Base-by-base conservation (phyloP, 2,113 vertebrate species). In the Leuciscus idus region DNA sequence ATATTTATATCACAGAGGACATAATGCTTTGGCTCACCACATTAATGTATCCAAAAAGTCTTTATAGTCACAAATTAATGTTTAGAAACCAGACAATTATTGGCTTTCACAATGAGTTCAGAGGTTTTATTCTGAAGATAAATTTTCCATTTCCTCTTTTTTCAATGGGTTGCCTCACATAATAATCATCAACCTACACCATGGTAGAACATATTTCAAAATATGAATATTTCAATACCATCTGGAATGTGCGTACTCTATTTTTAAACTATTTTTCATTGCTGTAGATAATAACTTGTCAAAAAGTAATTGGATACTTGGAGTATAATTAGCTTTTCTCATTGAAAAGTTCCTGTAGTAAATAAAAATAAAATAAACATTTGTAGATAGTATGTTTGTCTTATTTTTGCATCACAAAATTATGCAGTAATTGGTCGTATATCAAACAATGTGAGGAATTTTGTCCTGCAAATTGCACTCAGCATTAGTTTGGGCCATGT, bases 1-100 rank as follows among this genome's bases (percentile, higher is more conserved):
- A 36, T 84, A 88, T 74, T 88, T 82, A 64, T 86, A 88, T 85
- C 86, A 75, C 80, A 78, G 77, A 85, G 62, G 75, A 84, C 62
- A 75, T 81, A 86, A 85, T 79, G 39, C 79, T 43, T 82, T 79
- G 13, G 86, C 81, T 89, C 85, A 66, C 64, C 88, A 84, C 87
- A 86, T 86, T 85, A 84, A 88, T 85, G 84, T 84, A 80, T 87
- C 87, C 57, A 61, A 70, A 79, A n/a, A 78, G 30, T 59, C 55
- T 84, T 61, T 80, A 83, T 52, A 72, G 70, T 52, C 70, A 23
- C 62, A 81, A 87, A 88, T 89, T 84, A 77, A 86, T 57, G 36
- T 81, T 50, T 84, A 89, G 50, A 73, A 81, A 72, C 26, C 10
- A 48, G 83, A 74, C 50, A 55, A 76, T 72, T 83, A 81, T 52